These are phyloP conservation scores for Laothoe populi DNA, from an alignment of 2,888 invertebrate species.

Conservation along the genomic window DNA sequence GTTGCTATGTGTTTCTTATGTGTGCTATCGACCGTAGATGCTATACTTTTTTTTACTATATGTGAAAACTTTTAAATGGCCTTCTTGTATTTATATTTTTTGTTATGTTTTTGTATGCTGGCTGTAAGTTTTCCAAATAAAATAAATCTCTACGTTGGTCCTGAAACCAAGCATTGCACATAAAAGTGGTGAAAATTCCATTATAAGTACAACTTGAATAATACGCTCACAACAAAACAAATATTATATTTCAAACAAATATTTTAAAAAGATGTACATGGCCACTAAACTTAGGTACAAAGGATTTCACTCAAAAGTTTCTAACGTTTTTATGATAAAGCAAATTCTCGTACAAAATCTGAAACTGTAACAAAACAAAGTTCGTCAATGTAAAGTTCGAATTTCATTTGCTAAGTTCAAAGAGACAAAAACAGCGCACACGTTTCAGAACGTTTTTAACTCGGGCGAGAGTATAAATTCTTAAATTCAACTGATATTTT, in stretches of 20 bases:
- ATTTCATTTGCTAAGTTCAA: slow-evolving; percentile 48
- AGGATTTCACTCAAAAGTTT: slow-evolving; percentile 13
- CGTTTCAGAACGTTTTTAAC: slow-evolving; percentile 38
- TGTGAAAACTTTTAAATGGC: too few relatives aligned
- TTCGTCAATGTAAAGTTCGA: slow-evolving; percentile 43
- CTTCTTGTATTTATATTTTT: too few relatives aligned
- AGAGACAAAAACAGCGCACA: slow-evolving; percentile 46
- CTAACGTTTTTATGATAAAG: slow-evolving; percentile 22
- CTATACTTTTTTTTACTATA: too few relatives aligned
- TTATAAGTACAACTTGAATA: not conserved
- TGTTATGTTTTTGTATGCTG: too few relatives aligned
- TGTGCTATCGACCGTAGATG: too few relatives aligned
- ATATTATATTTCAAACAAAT: not conserved
- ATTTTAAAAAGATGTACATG: not conserved
- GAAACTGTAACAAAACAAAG: slow-evolving; percentile 37
- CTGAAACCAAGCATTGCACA: too few relatives aligned
- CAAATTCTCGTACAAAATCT: slow-evolving; percentile 34
- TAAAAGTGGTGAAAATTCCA: not conserved
- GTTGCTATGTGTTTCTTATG: too few relatives aligned
- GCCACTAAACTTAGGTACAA: slow-evolving; percentile 15
- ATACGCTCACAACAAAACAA: not conserved
- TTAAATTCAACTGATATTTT: slow-evolving; percentile 8
- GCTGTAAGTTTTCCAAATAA: too few relatives aligned
- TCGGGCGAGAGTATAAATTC: slow-evolving; percentile 24
- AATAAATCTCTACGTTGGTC: too few relatives aligned